Evolutionary conservation across 2,888 invertebrate species (phyloP), one percentile per base, ranked within the genome.

Genomic region (Bellardia bayeri): DNA sequence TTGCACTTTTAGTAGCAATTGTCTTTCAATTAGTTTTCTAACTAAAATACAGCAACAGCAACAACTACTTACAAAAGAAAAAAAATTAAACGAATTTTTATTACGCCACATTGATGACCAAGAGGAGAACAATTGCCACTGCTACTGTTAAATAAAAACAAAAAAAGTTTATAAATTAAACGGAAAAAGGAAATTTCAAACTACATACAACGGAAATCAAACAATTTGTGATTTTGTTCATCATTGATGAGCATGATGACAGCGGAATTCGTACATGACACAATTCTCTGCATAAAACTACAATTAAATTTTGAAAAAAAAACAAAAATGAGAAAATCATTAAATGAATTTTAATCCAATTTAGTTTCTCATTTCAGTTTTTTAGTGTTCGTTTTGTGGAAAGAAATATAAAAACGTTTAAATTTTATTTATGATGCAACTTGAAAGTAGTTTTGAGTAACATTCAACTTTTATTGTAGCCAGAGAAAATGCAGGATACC

Each of bases 181-280:
- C 72, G 84, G 79, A 79, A 74, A 79, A 42, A 66, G 79, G 72
- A 84, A 79, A 79, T 79, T 79, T 74, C 84, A 72, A 79, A 79
- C 79, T 74, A 40, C 49, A 71, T 30, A 40, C 33, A 79, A 49
- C 78, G 84, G 84, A 84, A 51, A 84, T 84, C 40, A 84, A 79
- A 72, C 56, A 79, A 84, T 68, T 68, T 58, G 72, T 74, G 63
- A 75, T 75, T 66, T 66, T 16, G 13, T 16, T 16, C 64, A 72
- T 63, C 45, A 45, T 13, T 66, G 33, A 54, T 71, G 8, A n/a
- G n/a, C 7, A 33, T 54, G 42, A 45, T 54, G 42, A 13, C 66
- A 58, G 9, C 58, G 7, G 30, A 40, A 63, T 37, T 37, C 30
- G 14, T n/a, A 14, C 14, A 40, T 63, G 30, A 66, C 54, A 51